Conservation (phyloP, 1,140 invertebrate species). For the Acromyrmex echinatior region DNA sequence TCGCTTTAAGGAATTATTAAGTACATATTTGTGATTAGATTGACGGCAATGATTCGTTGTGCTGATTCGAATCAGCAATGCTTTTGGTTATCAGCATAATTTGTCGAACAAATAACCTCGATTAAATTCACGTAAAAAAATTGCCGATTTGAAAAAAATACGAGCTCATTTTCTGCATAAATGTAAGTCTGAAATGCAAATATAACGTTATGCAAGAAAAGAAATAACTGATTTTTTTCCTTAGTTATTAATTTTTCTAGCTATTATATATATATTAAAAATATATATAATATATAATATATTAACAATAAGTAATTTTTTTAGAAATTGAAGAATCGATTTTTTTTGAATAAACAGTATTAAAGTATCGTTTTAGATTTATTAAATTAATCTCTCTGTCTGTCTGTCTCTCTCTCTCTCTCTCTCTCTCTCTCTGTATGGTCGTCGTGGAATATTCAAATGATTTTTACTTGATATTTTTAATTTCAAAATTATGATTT, state of each 20-base stretch:
- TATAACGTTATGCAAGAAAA: neutral
- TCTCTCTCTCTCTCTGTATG: too few relatives aligned
- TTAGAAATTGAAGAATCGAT: neutral
- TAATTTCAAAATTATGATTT: too few relatives aligned
- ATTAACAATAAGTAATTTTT: neutral
- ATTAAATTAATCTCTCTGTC: neutral
- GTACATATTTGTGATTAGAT: constrained; percentile 55
- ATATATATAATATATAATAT: too few relatives aligned
- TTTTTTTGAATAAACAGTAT: neutral
- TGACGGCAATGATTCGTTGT: neutral
- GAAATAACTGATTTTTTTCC: neutral
- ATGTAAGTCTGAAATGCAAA: neutral
- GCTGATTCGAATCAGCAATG: constrained; percentile 22
- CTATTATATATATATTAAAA: neutral
- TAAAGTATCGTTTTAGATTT: neutral
- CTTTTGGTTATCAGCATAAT: constrained; percentile 21
- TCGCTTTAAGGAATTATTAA: constrained; percentile 54
- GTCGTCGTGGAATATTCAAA: too few relatives aligned
- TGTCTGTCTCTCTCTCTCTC: too few relatives aligned
- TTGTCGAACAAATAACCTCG: neutral
- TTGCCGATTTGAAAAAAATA: neutral
- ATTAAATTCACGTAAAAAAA: constrained; percentile 11
- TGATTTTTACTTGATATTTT: too few relatives aligned
- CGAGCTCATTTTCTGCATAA: neutral
- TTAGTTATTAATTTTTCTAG: neutral